Evolutionary conservation across 2,797 vertebrate species (phyloP), one percentile per base, ranked within the genome.

Genomic region (Myotis planiceps): DNA sequence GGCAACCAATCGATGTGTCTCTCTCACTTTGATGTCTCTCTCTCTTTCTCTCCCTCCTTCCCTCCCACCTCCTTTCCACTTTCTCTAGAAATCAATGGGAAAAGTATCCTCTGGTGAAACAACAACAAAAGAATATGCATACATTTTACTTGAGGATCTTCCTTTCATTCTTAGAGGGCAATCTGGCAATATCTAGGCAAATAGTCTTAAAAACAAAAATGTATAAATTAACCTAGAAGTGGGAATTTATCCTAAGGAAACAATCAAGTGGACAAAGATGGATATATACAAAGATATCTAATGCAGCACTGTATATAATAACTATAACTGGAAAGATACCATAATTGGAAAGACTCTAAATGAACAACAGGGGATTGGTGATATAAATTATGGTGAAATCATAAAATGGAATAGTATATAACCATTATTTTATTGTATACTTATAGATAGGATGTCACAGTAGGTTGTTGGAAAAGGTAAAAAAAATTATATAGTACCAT

Each of bases 331-430:
- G 12, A 32, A 13, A 94, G 16, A 51, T 65, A 74, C 19, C 42
- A 7, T 66, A 86, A 80, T 5, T 68, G 29, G 6, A 74, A 95
- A 86, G 25, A 88, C 51, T 34, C 27, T 60, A 91, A 37, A 13
- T 34, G 42, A 92, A 80, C 10, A 88, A 87, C 6, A 85, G 14
- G 19, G 14, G 25, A 82, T 10, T 49, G 14, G 55, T 87, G 23
- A 49, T 34, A 42, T 15, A 58, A 74, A 58, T 45, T 37, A 37
- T 34, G 23, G 19, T 71, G 5, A 2, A 47, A 21, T 68, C 66
- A 69, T 66, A 86, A 93, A 92, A 94, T 42, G 7, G 34, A 90
- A 78, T n/a, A 90, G 32, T 53, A 78, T 91, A 84, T 18, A 89
- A 78, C 32, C 7, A 71, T 66, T 86, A 72, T 79, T 45, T 68